These are phyloP conservation scores for Calosoma granatense DNA, from an alignment of 1,140 invertebrate species.

Conservation along the genomic window DNA sequence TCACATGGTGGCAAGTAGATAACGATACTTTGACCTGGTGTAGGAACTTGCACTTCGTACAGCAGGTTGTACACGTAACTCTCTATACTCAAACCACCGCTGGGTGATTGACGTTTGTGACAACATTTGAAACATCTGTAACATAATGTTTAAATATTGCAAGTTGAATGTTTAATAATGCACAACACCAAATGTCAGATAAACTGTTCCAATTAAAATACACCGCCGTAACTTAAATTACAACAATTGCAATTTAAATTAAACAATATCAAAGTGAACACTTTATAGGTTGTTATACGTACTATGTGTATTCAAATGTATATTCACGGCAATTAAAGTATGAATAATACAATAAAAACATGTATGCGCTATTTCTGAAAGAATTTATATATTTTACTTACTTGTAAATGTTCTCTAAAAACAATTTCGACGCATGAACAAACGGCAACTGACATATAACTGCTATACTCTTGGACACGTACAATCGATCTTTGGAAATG, in stretches of 20 bases:
- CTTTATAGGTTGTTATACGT: too few species aligned
- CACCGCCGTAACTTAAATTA: too few species aligned
- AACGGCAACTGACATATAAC: conserved; percentile 85
- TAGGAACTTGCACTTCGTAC: conserved; percentile 75
- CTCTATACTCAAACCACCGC: conserved; percentile 69
- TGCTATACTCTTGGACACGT: conserved; percentile 90
- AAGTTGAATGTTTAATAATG: too few species aligned
- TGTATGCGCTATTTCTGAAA: neutral
- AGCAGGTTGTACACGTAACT: conserved; percentile 92
- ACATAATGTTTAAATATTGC: neutral
- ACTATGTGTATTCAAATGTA: too few species aligned
- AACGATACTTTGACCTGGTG: conserved; percentile 74
- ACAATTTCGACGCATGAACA: conserved; percentile 72
- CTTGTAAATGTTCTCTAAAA: conserved; percentile 81
- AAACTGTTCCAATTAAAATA: too few species aligned
- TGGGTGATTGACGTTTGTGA: conserved; percentile 58
- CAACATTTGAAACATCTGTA: conserved; percentile 47
- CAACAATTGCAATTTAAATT: too few species aligned
- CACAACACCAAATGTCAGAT: too few species aligned
- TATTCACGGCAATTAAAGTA: too few species aligned
- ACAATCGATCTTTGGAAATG: conserved; percentile 83
- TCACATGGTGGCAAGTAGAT: conserved; percentile 67
- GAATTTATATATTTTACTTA: conserved; percentile 32
- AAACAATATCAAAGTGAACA: too few species aligned
- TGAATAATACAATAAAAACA: too few species aligned